These are phyloP conservation scores for Eucidaris tribuloides DNA, from an alignment of 35 echinoderm and acorn worm species.

Conservation along the genomic window DNA sequence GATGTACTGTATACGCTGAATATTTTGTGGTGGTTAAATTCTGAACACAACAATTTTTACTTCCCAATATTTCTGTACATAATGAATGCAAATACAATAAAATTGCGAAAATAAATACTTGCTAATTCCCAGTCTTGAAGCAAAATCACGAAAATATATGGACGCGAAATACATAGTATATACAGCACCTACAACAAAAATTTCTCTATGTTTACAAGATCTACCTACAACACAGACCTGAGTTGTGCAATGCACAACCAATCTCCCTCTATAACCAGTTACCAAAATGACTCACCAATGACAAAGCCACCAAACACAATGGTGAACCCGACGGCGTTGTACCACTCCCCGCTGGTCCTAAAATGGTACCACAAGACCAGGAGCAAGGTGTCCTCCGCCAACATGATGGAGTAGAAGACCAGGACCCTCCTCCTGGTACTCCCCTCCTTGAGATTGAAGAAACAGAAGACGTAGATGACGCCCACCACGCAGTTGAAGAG, in stretches of 20 bases:
- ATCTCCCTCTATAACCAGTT: not conserved
- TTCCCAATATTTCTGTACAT: too few species aligned
- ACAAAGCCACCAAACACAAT: conserved; percentile 88
- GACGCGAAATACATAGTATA: too few species aligned
- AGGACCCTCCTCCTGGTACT: conserved; percentile 69
- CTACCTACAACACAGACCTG: too few species aligned
- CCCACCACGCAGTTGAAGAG: conserved; percentile 91
- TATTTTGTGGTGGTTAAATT: too few species aligned
- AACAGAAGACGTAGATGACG: conserved; percentile 92
- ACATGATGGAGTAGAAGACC: conserved; percentile 80
- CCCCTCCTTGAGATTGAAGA: conserved; percentile 99
- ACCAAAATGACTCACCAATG: conserved; percentile 58
- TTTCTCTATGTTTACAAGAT: too few species aligned
- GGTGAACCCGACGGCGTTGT: conserved; percentile 56
- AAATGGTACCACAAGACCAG: conserved; percentile 58
- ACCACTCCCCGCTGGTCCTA: conserved; percentile 35
- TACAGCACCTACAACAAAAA: too few species aligned
- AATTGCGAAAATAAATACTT: too few species aligned
- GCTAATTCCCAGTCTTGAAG: too few species aligned
- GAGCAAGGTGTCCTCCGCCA: conserved; percentile 66
- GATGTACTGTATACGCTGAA: too few species aligned
- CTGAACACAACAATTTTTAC: too few species aligned
- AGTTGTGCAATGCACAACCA: not conserved
- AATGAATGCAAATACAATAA: too few species aligned
- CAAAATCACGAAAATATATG: too few species aligned